phyloP scores from a whole-genome alignment of 2,888 invertebrate genomes.

The Ormyrus rosae region DNA sequence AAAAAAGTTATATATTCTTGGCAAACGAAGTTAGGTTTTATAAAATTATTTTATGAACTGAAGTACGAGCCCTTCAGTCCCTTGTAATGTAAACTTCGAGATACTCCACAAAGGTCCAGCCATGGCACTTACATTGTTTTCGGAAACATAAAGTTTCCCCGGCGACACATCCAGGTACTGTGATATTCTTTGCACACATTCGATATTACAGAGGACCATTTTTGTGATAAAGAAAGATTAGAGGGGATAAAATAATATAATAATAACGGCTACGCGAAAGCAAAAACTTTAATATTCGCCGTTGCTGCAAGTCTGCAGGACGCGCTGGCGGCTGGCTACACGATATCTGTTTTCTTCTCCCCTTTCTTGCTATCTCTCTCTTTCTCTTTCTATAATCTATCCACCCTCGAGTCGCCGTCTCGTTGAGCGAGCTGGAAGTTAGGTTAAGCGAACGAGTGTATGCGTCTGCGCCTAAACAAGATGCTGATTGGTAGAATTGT shows the following conservation, averaged over 20 bases:
- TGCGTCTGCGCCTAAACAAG: constrained; percentile 51
- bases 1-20: no score
- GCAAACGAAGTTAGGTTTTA: neutral
- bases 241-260: neutral
- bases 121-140: constrained; percentile 67
- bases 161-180: constrained; percentile 67
- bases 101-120: no score
- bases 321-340: neutral
- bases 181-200: constrained; percentile 69
- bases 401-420: constrained; percentile 19
- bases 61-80: no score
- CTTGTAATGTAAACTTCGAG: no score
- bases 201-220: constrained; percentile 71
- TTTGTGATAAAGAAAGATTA: constrained; percentile 6
- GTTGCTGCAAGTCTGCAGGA: neutral
- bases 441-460: constrained; percentile 38
- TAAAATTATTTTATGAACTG: no score
- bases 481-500: constrained; percentile 14
- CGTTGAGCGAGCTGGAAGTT: constrained; percentile 7
- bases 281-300: constrained; percentile 10
- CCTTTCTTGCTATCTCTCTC: constrained; percentile 9
- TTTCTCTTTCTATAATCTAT: constrained; percentile 3
- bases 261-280: constrained; percentile 29
- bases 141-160: constrained; percentile 65
- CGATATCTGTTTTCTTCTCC: constrained; percentile 6